Evolutionary conservation across 2,888 invertebrate genomes (phyloP), one percentile per base, ranked within the genome.

Genomic region (Mycalesis mineus): DNA sequence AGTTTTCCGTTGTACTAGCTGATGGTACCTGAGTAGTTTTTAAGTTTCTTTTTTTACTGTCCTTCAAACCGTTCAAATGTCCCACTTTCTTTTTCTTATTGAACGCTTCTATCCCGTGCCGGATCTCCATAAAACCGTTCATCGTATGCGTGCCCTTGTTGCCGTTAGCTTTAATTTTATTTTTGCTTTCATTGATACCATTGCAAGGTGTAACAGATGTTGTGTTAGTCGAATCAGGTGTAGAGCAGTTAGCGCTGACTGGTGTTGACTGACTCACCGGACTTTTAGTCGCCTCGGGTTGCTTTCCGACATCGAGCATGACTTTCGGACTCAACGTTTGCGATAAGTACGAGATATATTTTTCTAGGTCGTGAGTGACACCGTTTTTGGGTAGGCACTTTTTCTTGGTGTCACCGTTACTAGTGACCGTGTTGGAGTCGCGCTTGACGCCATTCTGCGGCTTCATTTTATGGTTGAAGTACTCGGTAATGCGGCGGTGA

Each of bases 401-500:
- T 70, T 78, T 82, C 71, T 88, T 88, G 75, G 74, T 73, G 74
- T 88, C 87, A 63, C 79, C 80, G 64, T 74, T 76, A 65, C 63
- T 63, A 65, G 70, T 58, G 31, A 42, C 17, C 42, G 76, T 65
- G 65, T 68, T 71, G 59, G 75, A 70, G 57, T 91, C 91, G 49
- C 90, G 87, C 70, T 91, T 91, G 64, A 91, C 74, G 60, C 80
- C 83, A 71, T 90, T 91, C 65, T 92, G 91, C 31, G 94, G 92
- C 84, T 95, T 96, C 90, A 95, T 93, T 83, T 95, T 95, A 64
- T 95, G 93, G 78, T 94, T 96, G 80, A 95, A 96, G 80, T 94
- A 96, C 74, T 95, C 95, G 28, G 95, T 95, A 76, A 96, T 96
- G 82, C 95, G 95, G 50, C 95, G 95, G 81, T 95, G 95, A 62